These are phyloP conservation scores for Heptranchias perlo DNA, from an alignment of 2,113 vertebrate species.

Conservation along the genomic window DNA sequence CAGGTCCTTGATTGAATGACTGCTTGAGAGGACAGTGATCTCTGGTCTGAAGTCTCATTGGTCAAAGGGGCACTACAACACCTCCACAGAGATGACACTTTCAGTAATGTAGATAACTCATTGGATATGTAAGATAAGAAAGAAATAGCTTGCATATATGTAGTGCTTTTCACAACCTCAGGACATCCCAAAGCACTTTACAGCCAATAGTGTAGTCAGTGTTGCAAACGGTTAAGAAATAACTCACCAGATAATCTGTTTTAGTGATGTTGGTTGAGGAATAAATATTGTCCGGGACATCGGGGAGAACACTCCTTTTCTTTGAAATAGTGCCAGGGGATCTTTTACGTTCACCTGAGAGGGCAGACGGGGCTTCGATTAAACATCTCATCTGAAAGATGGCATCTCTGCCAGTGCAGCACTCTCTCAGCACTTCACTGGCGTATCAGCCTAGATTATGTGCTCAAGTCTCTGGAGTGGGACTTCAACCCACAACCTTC, in stretches of 20 bases:
- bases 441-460: too few relatives aligned
- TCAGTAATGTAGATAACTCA: background rate
- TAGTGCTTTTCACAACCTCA: background rate
- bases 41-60: background rate
- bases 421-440: too few relatives aligned
- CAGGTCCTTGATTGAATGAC: background rate
- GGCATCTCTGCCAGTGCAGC: too few relatives aligned
- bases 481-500: too few relatives aligned
- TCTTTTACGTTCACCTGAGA: too few relatives aligned
- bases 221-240: background rate
- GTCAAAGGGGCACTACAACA: background rate
- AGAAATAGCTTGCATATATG: background rate
- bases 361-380: too few relatives aligned
- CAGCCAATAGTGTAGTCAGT: background rate
- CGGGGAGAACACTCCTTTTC: too few relatives aligned
- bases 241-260: too few relatives aligned
- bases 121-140: background rate
- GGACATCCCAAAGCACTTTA: background rate
- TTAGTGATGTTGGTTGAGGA: background rate
- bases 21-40: background rate
- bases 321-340: too few relatives aligned
- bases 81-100: background rate
- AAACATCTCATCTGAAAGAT: too few relatives aligned
- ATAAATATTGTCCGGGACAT: background rate
- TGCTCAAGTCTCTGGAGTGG: too few relatives aligned